Evolutionary conservation across 30 jellyfish, hydroid and myxozoan genomes (phyloP).

Genomic region (Hydractinia echinata): DNA sequence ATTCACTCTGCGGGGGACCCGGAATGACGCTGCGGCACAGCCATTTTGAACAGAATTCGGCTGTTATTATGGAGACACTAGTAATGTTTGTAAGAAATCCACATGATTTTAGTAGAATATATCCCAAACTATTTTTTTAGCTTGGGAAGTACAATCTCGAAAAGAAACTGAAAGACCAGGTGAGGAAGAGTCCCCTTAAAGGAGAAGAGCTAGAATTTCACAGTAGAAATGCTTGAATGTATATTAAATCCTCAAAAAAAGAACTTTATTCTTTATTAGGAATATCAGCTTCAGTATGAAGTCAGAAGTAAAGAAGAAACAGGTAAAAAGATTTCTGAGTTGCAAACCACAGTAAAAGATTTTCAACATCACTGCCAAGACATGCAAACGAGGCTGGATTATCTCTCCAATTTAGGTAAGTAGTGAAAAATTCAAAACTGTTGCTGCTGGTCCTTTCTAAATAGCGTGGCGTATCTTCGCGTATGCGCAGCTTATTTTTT

Average conservation of each 20-base stretch:
- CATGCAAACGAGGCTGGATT: constrained; percentile 7
- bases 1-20: no score
- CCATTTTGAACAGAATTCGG: no score
- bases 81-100: neutral
- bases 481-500: no score
- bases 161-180: constrained; percentile 38
- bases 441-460: neutral
- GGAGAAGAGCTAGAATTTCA: no score
- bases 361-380: neutral
- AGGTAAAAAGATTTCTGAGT: neutral
- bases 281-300: constrained; percentile 15
- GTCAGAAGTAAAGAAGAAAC: neutral
- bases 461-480: no score
- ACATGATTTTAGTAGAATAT: neutral
- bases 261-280: neutral
- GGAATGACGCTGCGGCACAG: no score
- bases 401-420: constrained; percentile 14
- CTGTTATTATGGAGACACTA: no score
- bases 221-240: no score
- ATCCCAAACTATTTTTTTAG: neutral
- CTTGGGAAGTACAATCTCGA: constrained; percentile 21
- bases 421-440: neutral
- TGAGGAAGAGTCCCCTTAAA: neutral
- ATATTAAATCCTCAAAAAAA: no score
- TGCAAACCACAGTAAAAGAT: neutral